phyloP scores from a whole-genome alignment of 2,113 vertebrate species.

The Tupaia chinensis region DNA sequence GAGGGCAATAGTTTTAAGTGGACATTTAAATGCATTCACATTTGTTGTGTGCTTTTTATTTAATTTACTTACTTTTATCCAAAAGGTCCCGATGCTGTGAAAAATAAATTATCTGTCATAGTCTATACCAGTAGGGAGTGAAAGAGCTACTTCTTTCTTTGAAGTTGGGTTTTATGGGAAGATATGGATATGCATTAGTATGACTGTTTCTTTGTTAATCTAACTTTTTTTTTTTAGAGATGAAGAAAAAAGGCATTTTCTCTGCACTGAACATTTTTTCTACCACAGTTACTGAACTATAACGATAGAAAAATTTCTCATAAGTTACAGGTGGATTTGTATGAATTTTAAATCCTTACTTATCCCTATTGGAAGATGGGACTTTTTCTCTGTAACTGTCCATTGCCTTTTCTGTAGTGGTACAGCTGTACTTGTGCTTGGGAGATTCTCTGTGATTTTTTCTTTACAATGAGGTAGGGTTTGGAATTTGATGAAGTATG shows the following conservation, averaged over 20 bases:
- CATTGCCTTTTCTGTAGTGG: neutral
- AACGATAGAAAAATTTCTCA: neutral
- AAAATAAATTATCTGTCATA: slow-evolving; percentile 62
- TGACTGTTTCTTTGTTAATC: neutral
- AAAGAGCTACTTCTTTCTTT: neutral
- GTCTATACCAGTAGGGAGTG: slow-evolving; percentile 24
- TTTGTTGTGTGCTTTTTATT: slow-evolving; percentile 31
- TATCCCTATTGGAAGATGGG: neutral
- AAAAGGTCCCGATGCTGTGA: slow-evolving; percentile 13
- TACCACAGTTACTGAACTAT: neutral
- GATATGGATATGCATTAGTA: neutral
- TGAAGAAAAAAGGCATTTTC: neutral
- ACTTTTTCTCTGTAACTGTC: neutral
- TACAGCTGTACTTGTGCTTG: neutral
- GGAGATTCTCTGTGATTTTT: neutral
- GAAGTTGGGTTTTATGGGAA: neutral
- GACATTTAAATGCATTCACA: neutral
- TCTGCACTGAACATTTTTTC: neutral
- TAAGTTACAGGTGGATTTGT: neutral
- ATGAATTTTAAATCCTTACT: slow-evolving; percentile 25
- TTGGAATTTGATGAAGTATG: neutral
- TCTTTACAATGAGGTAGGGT: neutral
- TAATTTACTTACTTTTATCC: slow-evolving; percentile 23
- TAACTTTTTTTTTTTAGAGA: neutral
- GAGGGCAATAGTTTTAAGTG: slow-evolving; percentile 51